phyloP scores from a whole-genome alignment of 2,113 vertebrate genomes.

The Channa maculata region DNA sequence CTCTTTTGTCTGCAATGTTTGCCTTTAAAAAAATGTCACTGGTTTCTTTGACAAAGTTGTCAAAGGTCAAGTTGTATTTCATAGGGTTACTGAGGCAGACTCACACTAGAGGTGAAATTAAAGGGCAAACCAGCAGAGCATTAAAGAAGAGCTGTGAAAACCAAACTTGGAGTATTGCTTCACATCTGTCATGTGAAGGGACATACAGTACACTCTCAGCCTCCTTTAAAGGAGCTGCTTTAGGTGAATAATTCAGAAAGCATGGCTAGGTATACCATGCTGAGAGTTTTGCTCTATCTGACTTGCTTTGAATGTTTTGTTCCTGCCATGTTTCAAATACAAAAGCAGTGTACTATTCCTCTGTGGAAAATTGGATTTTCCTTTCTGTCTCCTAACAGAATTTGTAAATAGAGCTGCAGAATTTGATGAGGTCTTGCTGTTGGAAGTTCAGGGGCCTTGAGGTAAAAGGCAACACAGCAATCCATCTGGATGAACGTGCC shows the following conservation, averaged over 20 bases:
- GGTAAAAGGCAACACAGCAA: slow-evolving; percentile 58
- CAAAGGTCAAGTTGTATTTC: slow-evolving; percentile 70
- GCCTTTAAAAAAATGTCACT: slow-evolving; percentile 57
- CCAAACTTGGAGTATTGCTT: slow-evolving; percentile 65
- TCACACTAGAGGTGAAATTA: slow-evolving; percentile 73
- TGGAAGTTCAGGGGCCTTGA: slow-evolving; percentile 57
- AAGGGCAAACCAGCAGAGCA: slow-evolving; percentile 71
- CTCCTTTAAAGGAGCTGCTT: slow-evolving; percentile 55
- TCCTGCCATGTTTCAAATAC: slow-evolving; percentile 70
- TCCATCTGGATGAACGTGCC: slow-evolving; percentile 23
- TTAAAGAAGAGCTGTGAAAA: slow-evolving; percentile 67
- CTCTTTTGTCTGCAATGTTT: slow-evolving; percentile 56
- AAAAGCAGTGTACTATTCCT: slow-evolving; percentile 47
- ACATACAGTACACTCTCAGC: slow-evolving; percentile 61
- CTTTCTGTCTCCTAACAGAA: slow-evolving; percentile 60
- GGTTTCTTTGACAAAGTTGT: slow-evolving; percentile 55
- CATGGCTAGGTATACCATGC: slow-evolving; percentile 56
- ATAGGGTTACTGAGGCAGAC: slow-evolving; percentile 56
- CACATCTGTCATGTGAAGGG: slow-evolving; percentile 66
- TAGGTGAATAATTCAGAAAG: slow-evolving; percentile 77
- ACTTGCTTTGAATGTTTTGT: slow-evolving; percentile 55
- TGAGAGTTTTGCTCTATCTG: slow-evolving; percentile 60
- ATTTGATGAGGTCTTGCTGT: slow-evolving; percentile 72
- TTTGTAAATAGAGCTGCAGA: slow-evolving; percentile 72
- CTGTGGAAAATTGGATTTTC: slow-evolving; percentile 68